Evolutionary conservation across 2,888 invertebrate genomes (phyloP).

Genomic region (Nemapogon koenigi): DNA sequence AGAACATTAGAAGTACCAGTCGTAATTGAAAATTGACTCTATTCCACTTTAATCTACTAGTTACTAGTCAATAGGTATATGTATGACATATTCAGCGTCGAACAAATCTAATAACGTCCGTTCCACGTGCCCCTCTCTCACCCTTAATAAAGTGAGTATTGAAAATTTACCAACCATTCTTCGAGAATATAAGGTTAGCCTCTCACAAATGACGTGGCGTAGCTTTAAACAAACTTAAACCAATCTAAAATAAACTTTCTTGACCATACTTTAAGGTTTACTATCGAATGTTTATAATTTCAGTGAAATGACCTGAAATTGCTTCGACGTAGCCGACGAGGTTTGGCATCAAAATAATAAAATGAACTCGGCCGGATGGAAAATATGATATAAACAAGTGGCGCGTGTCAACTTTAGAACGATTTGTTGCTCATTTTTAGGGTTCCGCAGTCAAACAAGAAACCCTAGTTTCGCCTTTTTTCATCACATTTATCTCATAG

Average conservation of each 20-base stretch:
- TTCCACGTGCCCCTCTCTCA: conserved; percentile 46
- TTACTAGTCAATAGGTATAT: too few relatives aligned
- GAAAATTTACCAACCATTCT: conserved; percentile 67
- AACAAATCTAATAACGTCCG: conserved; percentile 61
- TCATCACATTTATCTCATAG: too few relatives aligned
- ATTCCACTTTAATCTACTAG: too few relatives aligned
- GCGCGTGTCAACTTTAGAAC: conserved; percentile 23
- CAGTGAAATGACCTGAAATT: not conserved
- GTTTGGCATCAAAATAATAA: conserved; percentile 40
- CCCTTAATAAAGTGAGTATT: conserved; percentile 64
- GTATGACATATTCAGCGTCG: conserved; percentile 34
- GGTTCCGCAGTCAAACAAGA: too few relatives aligned
- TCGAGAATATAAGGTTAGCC: conserved; percentile 58
- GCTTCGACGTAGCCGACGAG: conserved; percentile 20
- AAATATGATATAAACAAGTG: conserved; percentile 44
- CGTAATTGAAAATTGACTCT: too few relatives aligned
- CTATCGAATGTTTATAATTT: not conserved
- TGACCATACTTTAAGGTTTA: too few relatives aligned
- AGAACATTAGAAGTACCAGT: too few relatives aligned
- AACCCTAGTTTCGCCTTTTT: not conserved
- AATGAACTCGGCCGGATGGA: conserved; percentile 34
- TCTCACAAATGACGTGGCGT: conserved; percentile 32
- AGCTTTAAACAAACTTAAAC: conserved; percentile 25
- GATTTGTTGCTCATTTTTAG: too few relatives aligned
- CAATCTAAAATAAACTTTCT: conserved; percentile 22